A percentile compares a stretch with the other conserved stretches of the same genome.
These are phyloP conservation scores for Orchesella flavescens DNA, from an alignment of 2,888 invertebrate genomes.

Conservation along the genomic window DNA sequence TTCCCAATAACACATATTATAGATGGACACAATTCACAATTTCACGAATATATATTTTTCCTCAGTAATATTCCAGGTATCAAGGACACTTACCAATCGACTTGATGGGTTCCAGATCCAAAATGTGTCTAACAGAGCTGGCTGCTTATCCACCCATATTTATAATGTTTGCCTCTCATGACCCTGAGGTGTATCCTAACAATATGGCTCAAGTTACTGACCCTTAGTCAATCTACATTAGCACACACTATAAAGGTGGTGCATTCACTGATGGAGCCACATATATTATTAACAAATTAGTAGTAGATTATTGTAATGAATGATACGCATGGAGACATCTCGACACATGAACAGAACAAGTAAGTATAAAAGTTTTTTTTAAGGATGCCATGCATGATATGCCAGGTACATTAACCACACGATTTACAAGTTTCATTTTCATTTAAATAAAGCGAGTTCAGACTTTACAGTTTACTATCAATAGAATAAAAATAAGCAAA, in stretches of 20 bases:
- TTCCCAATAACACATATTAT: background rate
- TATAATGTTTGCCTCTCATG: conserved; percentile 63
- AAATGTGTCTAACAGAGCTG: conserved; percentile 63
- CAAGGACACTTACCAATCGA: conserved; percentile 61
- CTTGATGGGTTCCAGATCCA: conserved; percentile 59
- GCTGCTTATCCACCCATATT: conserved; percentile 59
- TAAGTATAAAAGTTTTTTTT: conserved; percentile 10
- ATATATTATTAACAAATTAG: conserved; percentile 11
- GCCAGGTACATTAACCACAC: conserved; percentile 62
- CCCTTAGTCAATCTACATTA: conserved; percentile 31
- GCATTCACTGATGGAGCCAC: conserved; percentile 18
- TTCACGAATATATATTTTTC: background rate
- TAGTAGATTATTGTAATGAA: conserved; percentile 18
- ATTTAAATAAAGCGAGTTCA: conserved; percentile 63
- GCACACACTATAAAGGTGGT: conserved; percentile 17
- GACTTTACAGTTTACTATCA: conserved; percentile 66
- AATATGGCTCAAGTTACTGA: conserved; percentile 56
- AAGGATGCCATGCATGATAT: conserved; percentile 49
- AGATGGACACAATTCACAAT: background rate
- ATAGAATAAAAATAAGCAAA: conserved; percentile 65
- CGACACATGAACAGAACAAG: background rate
- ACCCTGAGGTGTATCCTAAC: conserved; percentile 47
- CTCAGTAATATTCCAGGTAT: background rate
- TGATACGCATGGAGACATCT: conserved; percentile 11
- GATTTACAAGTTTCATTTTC: conserved; percentile 57